Conservation (phyloP, 2,888 invertebrate genomes). For the Rhogogaster chlorosoma region DNA sequence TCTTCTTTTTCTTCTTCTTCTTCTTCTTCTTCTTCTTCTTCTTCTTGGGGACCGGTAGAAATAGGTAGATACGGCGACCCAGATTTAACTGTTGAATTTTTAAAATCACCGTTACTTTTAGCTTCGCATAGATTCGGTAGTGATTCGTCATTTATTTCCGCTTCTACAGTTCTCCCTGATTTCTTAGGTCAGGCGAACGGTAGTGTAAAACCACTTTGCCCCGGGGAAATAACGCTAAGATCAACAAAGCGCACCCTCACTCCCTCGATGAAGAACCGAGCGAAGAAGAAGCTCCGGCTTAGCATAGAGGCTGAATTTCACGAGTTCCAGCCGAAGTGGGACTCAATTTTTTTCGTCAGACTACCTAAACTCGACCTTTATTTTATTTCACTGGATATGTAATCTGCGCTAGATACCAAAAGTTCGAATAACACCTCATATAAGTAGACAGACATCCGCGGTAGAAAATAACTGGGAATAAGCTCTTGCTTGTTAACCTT, state of each 20-base stretch:
- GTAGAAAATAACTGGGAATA: neutral
- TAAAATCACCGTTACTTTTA: constrained; percentile 11
- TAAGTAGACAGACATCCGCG: neutral
- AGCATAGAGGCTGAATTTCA: neutral
- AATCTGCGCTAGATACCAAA: neutral
- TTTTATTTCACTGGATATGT: neutral
- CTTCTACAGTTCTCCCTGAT: neutral
- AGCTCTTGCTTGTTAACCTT: constrained; percentile 20
- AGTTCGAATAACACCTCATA: neutral
- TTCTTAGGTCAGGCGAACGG: neutral
- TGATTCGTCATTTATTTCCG: constrained; percentile 26
- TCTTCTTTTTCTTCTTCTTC: no score
- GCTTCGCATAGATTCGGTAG: neutral
- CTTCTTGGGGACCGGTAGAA: neutral
- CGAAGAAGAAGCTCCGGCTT: constrained; percentile 32
- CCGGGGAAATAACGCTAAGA: constrained; percentile 42
- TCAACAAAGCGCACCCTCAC: constrained; percentile 32
- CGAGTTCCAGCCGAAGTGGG: neutral
- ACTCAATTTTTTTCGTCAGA: neutral
- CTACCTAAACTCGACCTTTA: neutral
- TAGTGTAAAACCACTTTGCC: constrained; percentile 29
- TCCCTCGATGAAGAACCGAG: neutral
- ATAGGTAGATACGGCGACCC: neutral
- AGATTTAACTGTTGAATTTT: constrained; percentile 37
- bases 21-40: no score